Evolutionary conservation across 2,797 vertebrate genomes (phyloP).

Genomic region (Schizothorax lantsangensis): DNA sequence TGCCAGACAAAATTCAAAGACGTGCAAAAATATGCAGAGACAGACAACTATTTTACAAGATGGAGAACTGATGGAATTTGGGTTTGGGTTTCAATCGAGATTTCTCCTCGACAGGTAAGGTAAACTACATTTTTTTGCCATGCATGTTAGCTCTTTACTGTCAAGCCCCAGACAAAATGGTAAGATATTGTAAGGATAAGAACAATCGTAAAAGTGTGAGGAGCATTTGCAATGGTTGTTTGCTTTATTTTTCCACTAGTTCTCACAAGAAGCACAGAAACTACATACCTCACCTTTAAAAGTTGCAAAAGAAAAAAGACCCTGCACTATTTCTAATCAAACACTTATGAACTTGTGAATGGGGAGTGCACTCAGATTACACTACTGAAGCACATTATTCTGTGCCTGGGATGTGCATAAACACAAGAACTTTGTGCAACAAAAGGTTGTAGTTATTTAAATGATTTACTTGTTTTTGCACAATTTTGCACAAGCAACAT

Average conservation of each 20-base stretch:
- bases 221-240: neutral
- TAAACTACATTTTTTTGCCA: neutral
- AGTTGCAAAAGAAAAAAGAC: no score
- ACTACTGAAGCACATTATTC: neutral
- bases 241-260: neutral
- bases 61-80: neutral
- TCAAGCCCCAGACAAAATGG: neutral
- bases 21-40: no score
- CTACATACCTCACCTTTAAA: neutral
- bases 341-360: neutral
- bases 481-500: neutral
- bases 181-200: neutral
- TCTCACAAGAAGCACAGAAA: neutral
- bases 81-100: neutral
- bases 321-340: neutral
- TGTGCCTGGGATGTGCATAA: neutral
- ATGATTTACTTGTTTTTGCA: neutral
- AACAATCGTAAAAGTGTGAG: neutral
- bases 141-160: neutral
- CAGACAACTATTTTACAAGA: no score
- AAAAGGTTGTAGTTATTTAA: neutral
- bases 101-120: neutral
- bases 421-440: neutral
- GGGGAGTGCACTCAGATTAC: neutral
- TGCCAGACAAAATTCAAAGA: no score